phyloP scores from a whole-genome alignment of 2,797 vertebrate species.

The Paguma larvata region DNA sequence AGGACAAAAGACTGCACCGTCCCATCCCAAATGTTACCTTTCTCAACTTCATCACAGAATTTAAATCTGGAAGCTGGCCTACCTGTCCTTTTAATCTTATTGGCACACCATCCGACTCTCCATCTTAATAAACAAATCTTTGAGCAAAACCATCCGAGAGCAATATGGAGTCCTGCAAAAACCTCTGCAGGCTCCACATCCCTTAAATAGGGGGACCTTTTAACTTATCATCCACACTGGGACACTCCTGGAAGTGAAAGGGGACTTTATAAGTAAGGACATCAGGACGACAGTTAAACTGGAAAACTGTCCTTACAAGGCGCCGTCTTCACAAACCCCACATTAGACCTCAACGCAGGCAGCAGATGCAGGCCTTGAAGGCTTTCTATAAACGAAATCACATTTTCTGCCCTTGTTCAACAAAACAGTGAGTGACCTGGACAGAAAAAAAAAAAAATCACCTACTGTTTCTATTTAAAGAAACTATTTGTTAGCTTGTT shows the following conservation, averaged over 20 bases:
- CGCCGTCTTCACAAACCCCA: neutral
- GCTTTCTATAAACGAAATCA: neutral
- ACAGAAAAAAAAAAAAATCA: neutral
- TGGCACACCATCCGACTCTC: neutral
- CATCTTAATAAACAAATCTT: neutral
- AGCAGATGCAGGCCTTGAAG: neutral
- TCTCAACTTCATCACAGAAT: neutral
- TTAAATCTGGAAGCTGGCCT: neutral
- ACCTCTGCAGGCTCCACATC: neutral
- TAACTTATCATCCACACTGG: neutral
- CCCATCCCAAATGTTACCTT: neutral
- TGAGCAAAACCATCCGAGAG: neutral
- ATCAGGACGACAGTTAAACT: neutral
- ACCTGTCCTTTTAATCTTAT: neutral
- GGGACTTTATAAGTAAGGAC: neutral
- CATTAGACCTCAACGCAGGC: neutral
- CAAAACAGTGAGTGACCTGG: neutral
- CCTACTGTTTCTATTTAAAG: neutral
- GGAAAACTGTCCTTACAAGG: neutral
- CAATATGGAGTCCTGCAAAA: neutral
- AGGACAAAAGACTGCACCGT: neutral
- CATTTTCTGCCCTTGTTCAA: slow-evolving; percentile 23
- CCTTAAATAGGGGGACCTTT: neutral
- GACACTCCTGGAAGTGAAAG: neutral
- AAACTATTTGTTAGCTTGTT: neutral